These are phyloP conservation scores for Megalopta genalis DNA, from an alignment of 1,140 invertebrate species.

Conservation along the genomic window DNA sequence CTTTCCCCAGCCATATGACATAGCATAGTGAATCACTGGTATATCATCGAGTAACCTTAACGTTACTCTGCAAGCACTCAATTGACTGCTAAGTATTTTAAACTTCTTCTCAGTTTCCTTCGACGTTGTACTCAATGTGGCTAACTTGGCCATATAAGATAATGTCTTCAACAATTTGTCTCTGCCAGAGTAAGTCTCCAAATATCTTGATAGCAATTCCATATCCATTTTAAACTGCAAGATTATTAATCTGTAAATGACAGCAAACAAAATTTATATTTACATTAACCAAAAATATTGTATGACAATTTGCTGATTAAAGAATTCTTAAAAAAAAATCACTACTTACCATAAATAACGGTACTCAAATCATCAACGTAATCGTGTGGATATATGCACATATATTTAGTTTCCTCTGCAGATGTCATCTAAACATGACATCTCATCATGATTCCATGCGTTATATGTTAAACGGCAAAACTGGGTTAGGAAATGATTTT, in stretches of 20 bases:
- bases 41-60: constrained; percentile 88
- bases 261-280: too few relatives aligned
- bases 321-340: too few relatives aligned
- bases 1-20: constrained; percentile 84
- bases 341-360: too few relatives aligned
- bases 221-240: constrained; percentile 52
- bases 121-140: constrained; percentile 81
- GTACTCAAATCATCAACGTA: too few relatives aligned
- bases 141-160: constrained; percentile 84
- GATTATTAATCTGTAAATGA: neutral
- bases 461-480: too few relatives aligned
- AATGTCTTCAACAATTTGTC: constrained; percentile 84
- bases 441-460: too few relatives aligned
- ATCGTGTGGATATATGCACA: too few relatives aligned
- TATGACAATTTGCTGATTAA: too few relatives aligned
- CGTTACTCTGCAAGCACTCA: constrained; percentile 85
- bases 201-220: constrained; percentile 71
- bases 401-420: too few relatives aligned
- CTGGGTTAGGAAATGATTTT: too few relatives aligned
- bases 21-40: constrained; percentile 83
- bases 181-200: constrained; percentile 81
- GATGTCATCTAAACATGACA: too few relatives aligned
- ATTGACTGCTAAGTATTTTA: constrained; percentile 82
- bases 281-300: too few relatives aligned
- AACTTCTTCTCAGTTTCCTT: constrained; percentile 81